These are phyloP conservation scores for Nymphalis io DNA, from an alignment of 1,140 invertebrate genomes.

Conservation along the genomic window DNA sequence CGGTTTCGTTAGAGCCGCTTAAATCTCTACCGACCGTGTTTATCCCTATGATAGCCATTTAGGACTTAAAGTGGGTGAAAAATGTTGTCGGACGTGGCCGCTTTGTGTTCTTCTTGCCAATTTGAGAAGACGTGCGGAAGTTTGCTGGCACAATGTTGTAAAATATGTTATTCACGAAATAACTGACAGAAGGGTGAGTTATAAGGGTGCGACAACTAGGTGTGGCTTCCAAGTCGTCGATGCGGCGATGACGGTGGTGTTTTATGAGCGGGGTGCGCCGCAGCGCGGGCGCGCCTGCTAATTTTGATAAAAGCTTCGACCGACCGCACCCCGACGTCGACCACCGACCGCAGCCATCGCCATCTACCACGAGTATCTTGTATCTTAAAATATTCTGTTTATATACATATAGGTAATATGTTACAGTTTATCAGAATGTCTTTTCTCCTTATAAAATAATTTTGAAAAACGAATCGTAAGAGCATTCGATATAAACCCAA, in stretches of 20 bases:
- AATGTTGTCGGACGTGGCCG: slow-evolving; percentile 37
- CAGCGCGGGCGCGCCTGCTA: slow-evolving; percentile 70
- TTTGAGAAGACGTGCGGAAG: slow-evolving; percentile 33
- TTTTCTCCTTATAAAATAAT: too few species aligned
- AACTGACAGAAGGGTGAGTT: slow-evolving; percentile 45
- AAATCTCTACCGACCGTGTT: slow-evolving; percentile 44
- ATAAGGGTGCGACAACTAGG: slow-evolving; percentile 66
- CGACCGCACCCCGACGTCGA: slow-evolving; percentile 61
- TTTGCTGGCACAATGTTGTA: slow-evolving; percentile 13
- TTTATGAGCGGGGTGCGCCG: slow-evolving; percentile 75
- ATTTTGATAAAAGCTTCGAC: slow-evolving; percentile 78
- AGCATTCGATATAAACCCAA: too few species aligned
- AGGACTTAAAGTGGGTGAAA: slow-evolving; percentile 45
- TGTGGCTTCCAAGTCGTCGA: slow-evolving; percentile 64
- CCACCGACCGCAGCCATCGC: slow-evolving; percentile 25
- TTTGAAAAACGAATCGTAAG: too few species aligned
- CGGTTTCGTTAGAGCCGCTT: slow-evolving; percentile 39
- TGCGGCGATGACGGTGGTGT: slow-evolving; percentile 66
- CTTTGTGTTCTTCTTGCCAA: slow-evolving; percentile 34
- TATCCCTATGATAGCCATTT: slow-evolving; percentile 45
- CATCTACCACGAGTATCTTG: background rate
- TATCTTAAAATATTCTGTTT: background rate
- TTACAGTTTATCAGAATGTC: too few species aligned
- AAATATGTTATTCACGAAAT: slow-evolving; percentile 30
- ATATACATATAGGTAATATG: too few species aligned